phyloP scores from a whole-genome alignment of 2,888 invertebrate species.

The Cotesia congregata region DNA sequence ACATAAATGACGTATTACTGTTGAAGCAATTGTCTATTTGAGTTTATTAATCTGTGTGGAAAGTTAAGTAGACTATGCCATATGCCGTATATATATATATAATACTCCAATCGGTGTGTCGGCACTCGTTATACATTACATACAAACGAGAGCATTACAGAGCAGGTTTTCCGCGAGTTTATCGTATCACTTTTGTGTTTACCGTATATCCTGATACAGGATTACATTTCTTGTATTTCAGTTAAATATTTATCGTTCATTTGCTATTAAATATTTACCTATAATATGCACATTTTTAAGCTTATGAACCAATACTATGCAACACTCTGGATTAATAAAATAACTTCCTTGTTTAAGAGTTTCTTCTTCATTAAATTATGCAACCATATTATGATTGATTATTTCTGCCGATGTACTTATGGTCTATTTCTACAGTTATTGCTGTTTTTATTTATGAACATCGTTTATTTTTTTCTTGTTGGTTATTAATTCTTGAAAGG shows the following conservation, averaged over 20 bases:
- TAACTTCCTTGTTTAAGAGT: conserved; percentile 22
- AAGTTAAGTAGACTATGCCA: conserved; percentile 9
- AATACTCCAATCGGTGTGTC: not conserved
- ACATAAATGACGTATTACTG: conserved; percentile 14
- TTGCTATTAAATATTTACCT: not conserved
- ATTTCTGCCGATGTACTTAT: not conserved
- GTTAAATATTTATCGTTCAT: not conserved
- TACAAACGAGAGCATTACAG: not conserved
- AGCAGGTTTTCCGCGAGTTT: conserved; percentile 28
- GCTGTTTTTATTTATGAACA: not conserved
- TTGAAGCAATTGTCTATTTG: conserved; percentile 10
- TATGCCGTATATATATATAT: not conserved
- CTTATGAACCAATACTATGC: not conserved
- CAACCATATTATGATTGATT: conserved; percentile 19
- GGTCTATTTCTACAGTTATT: not conserved
- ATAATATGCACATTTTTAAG: not conserved
- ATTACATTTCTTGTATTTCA: conserved; percentile 14
- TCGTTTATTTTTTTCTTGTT: not conserved
- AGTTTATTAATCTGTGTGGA: conserved; percentile 2
- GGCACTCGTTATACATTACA: conserved; percentile 2
- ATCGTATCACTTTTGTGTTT: conserved; percentile 19
- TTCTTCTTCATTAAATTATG: conserved; percentile 9
- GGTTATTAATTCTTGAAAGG: too few relatives aligned
- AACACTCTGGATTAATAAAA: conserved; percentile 13
- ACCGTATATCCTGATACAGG: conserved; percentile 21